Evolutionary conservation across 2,888 invertebrate genomes (phyloP).

Genomic region (Chymomyza fuscimana): DNA sequence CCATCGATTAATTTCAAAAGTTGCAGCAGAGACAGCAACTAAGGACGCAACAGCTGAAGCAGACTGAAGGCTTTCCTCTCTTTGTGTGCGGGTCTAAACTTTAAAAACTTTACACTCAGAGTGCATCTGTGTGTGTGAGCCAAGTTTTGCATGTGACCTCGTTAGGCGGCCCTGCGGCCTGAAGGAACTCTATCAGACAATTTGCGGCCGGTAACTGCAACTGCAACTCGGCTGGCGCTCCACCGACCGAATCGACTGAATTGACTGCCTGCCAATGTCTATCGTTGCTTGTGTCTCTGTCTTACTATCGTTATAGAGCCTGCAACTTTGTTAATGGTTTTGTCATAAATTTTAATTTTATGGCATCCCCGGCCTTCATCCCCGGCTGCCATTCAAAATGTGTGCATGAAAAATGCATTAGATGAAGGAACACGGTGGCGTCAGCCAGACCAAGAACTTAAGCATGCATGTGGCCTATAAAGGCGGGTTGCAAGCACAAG

Average conservation of each 20-base stretch:
- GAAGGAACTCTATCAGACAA: conserved; percentile 26
- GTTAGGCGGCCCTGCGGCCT: conserved; percentile 34
- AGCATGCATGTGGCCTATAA: conserved; percentile 32
- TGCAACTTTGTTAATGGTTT: conserved; percentile 71
- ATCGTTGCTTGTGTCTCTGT: not conserved
- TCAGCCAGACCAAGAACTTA: conserved; percentile 7
- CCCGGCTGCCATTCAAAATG: not conserved
- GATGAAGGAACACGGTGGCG: conserved; percentile 19
- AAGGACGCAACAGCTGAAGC: conserved; percentile 10
- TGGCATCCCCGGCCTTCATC: conserved; percentile 47
- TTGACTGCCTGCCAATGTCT: conserved; percentile 45
- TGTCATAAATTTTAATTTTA: conserved; percentile 74
- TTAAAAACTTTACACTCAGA: not conserved
- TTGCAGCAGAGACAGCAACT: conserved; percentile 18
- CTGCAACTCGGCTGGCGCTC: not conserved
- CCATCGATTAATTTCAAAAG: conserved; percentile 58
- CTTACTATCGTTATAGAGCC: conserved; percentile 1
- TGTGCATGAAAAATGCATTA: conserved; percentile 64
- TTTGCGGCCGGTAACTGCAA: conserved; percentile 20
- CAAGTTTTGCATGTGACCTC: conserved; percentile 67
- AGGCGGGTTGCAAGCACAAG: conserved; percentile 32
- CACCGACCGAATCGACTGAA: conserved; percentile 5
- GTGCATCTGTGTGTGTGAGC: conserved; percentile 28
- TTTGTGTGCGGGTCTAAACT: conserved; percentile 17
- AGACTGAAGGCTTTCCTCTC: conserved; percentile 2